Evolutionary conservation across 2,113 vertebrate species (phyloP).

Genomic region (Sporophila hypoxantha): DNA sequence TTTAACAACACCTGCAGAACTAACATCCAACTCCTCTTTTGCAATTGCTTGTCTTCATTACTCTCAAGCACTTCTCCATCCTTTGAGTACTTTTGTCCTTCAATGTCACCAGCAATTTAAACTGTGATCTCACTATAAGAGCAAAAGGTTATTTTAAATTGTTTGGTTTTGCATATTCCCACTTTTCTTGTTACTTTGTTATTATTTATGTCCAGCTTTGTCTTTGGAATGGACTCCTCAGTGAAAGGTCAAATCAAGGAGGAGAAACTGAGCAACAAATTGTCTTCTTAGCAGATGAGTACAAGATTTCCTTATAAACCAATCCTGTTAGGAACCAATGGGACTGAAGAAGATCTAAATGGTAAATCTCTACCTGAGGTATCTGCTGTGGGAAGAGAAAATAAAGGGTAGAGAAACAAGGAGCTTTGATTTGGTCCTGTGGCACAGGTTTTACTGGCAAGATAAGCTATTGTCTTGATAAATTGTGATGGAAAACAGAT

Average conservation of each 20-base stretch:
- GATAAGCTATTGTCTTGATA: background rate
- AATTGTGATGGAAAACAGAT: background rate
- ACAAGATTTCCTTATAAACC: background rate
- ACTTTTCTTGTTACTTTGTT: background rate
- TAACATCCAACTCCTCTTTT: background rate
- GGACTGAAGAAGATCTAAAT: background rate
- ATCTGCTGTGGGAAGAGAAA: background rate
- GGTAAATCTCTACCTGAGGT: background rate
- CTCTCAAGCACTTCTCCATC: background rate
- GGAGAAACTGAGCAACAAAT: too few species aligned
- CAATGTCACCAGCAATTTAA: background rate
- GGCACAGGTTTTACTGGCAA: background rate
- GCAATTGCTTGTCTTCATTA: background rate
- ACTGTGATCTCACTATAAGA: background rate
- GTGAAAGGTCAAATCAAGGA: background rate
- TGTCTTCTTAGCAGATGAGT: background rate
- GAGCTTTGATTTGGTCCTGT: background rate
- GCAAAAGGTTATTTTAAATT: background rate
- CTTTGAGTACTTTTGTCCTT: background rate
- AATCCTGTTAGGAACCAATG: background rate
- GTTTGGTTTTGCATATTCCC: background rate
- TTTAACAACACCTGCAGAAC: background rate
- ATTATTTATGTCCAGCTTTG: background rate
- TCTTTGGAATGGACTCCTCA: background rate
- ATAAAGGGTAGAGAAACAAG: background rate